Base-by-base conservation (phyloP, 1,140 invertebrate genomes). In the Apis dorsata region DNA sequence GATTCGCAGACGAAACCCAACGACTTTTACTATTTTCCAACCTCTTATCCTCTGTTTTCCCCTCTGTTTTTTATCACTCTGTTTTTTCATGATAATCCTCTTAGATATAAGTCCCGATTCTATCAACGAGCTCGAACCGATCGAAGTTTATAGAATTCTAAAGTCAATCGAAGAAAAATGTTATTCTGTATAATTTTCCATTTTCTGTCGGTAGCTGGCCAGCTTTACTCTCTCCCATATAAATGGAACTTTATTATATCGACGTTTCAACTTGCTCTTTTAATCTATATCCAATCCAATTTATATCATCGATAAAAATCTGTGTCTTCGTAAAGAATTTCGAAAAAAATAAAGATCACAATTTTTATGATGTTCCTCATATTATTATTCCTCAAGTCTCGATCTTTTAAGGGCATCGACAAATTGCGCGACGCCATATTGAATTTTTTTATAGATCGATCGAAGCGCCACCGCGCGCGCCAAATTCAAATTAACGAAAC, bases 121-220 rank as follows among this genome's bases (percentile, higher is more conserved):
- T 44, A 55, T 68, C 63, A 34, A 11, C 63, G 15, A 34, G 49
- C 34, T 24, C 10, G 0, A 13, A 28, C 71, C 68, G 68, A 79
- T 53, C 57, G 19, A 13, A 62, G 44, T 79, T 62, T 72, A 79
- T 51, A 13, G 78, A 72, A 28, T 62, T 28, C 68, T 28, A 51
- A 51, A 28, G 24, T 51, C 68, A 34, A 71, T 79, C 49, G 57
- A 72, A 72, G 78, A 62, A 79, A 60, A 79, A 79, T 62, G 69
- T 79, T 79, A 62, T 79, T 53, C 57, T 17, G 55, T 71, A 79
- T 79, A 53, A 72, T 79, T 79, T 72, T 60, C n/a, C 44, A 57
- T 79, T 70, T 21, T 21, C n/a, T 44, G 34, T 7, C 3, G 34
- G 7, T 10, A 19, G 66, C 17, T 2, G 24, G 11, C 53, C 0